Evolutionary conservation across 2,888 invertebrate genomes (phyloP).

Genomic region (Tillus elongatus): DNA sequence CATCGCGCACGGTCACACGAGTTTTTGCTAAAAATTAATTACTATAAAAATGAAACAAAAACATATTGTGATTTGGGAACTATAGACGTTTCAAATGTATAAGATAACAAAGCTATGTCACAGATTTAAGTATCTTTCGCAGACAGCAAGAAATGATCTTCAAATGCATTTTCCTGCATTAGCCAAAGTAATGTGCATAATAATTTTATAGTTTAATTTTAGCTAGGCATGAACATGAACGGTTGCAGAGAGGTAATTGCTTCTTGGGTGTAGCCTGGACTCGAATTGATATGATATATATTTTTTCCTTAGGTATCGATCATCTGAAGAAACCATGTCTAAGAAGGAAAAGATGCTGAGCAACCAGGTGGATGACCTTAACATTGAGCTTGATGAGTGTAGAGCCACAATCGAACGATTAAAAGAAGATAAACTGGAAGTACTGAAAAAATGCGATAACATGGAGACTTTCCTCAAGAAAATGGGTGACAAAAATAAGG

Average conservation of each 20-base stretch:
- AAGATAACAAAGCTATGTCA: too few relatives aligned
- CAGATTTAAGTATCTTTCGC: too few relatives aligned
- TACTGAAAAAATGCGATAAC: constrained; percentile 19
- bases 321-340: constrained; percentile 23
- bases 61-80: too few relatives aligned
- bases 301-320: constrained; percentile 34
- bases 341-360: constrained; percentile 21
- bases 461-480: constrained; percentile 27
- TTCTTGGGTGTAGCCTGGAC: constrained; percentile 15
- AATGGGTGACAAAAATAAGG: constrained; percentile 23
- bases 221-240: too few relatives aligned
- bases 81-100: too few relatives aligned
- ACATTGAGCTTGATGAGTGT: constrained; percentile 22
- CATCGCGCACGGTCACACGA: too few relatives aligned
- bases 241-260: neutral
- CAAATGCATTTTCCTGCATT: too few relatives aligned
- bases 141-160: too few relatives aligned
- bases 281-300: constrained; percentile 38
- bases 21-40: too few relatives aligned
- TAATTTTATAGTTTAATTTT: too few relatives aligned
- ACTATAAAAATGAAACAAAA: too few relatives aligned
- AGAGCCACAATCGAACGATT: constrained; percentile 16
- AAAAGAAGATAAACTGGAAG: constrained; percentile 18
- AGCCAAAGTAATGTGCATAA: too few relatives aligned
- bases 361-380: constrained; percentile 17